These are phyloP conservation scores for Marmota monax DNA, from an alignment of 2,113 vertebrate genomes.

Conservation along the genomic window DNA sequence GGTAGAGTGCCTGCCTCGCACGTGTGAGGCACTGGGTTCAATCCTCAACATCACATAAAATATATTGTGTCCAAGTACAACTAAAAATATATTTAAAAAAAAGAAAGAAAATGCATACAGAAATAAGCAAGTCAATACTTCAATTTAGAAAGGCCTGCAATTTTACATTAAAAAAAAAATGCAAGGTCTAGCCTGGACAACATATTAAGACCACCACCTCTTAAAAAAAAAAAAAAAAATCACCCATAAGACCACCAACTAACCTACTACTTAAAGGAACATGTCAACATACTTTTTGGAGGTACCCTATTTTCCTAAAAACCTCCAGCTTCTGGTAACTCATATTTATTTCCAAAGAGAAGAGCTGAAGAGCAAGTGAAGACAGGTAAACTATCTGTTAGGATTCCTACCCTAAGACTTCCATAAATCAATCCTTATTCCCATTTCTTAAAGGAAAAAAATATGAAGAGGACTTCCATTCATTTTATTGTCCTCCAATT, in stretches of 20 bases:
- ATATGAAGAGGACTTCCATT: not conserved
- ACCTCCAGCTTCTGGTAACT: no score
- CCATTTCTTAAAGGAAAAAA: not conserved
- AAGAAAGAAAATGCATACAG: no score
- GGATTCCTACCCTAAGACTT: conserved; percentile 55
- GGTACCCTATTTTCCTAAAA: not conserved
- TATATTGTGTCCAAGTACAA: no score
- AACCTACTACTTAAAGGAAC: not conserved
- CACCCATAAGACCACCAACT: not conserved
- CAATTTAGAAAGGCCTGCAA: not conserved
- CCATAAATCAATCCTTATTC: not conserved
- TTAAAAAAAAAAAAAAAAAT: not conserved
- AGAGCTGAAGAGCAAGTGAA: not conserved
- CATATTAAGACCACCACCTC: not conserved
- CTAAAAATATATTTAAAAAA: no score
- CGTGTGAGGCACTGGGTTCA: no score
- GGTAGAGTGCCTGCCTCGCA: no score
- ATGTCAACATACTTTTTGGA: not conserved
- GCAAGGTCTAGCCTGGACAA: not conserved
- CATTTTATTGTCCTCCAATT: conserved; percentile 29
- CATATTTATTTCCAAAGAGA: not conserved
- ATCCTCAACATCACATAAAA: no score
- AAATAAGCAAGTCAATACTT: no score
- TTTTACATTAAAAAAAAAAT: not conserved
- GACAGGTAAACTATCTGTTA: conserved; percentile 35